phyloP scores from a whole-genome alignment of 2,888 invertebrate species.

The Minunthozetes semirufus region DNA sequence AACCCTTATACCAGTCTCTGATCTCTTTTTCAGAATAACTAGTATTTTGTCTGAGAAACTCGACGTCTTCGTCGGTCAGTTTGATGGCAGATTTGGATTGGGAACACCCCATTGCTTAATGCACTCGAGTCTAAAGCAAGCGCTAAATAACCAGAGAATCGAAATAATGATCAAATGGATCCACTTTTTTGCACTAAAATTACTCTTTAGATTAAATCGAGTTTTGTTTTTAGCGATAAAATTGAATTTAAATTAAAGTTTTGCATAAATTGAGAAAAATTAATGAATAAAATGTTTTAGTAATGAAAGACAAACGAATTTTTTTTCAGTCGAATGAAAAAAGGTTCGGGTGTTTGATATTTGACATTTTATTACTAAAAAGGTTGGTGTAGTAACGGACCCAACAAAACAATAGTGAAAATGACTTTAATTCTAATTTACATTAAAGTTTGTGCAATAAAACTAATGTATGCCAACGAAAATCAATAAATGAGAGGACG shows the following conservation, averaged over 20 bases:
- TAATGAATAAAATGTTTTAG: not conserved
- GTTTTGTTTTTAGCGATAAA: not conserved
- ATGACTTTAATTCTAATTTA: constrained; percentile 2
- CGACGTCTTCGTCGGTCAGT: constrained; percentile 96
- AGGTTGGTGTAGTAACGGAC: constrained; percentile 24
- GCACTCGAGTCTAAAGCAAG: not conserved
- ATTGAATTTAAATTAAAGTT: not conserved
- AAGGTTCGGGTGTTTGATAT: constrained; percentile 6
- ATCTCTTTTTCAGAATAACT: constrained; percentile 97
- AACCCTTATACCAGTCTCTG: constrained; percentile 99
- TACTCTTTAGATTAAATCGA: not conserved
- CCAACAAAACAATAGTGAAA: constrained; percentile 12
- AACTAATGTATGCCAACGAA: not conserved
- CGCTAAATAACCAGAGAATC: constrained; percentile 6
- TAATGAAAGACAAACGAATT: not conserved
- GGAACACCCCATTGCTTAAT: constrained; percentile 35
- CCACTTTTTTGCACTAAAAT: not conserved
- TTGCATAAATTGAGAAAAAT: not conserved
- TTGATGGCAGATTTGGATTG: constrained; percentile 54
- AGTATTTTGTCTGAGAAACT: constrained; percentile 95
- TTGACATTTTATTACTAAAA: not conserved
- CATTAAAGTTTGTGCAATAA: constrained; percentile 1
- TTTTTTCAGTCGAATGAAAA: not conserved
- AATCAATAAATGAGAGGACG: constrained; percentile 7
- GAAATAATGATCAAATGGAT: constrained; percentile 9